Conservation (phyloP, 2,113 vertebrate species). For the Proteles cristata region DNA sequence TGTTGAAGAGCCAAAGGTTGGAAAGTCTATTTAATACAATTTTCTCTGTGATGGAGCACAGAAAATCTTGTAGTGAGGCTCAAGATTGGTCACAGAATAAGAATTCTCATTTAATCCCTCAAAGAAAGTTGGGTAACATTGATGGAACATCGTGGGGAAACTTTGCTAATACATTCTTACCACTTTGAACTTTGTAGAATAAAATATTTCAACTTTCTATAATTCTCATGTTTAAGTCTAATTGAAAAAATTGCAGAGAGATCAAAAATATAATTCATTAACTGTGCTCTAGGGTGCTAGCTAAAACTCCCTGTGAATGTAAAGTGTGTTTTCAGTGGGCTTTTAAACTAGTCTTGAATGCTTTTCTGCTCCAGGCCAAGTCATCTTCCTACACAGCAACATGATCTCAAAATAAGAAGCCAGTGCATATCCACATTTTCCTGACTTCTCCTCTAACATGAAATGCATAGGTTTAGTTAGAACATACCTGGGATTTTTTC, state of each 20-base stretch:
- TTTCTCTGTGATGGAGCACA: neutral
- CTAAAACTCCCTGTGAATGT: neutral
- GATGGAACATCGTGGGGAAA: neutral
- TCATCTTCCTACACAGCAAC: neutral
- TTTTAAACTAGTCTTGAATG: neutral
- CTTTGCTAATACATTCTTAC: neutral
- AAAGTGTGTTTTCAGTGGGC: neutral
- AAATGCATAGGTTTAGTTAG: neutral
- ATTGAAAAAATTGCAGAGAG: slow-evolving; percentile 13
- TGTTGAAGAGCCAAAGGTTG: neutral
- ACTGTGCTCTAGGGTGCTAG: neutral
- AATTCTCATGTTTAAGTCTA: slow-evolving; percentile 20
- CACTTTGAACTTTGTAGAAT: slow-evolving; percentile 22
- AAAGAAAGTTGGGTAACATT: neutral
- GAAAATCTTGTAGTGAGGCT: neutral
- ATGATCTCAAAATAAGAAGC: neutral
- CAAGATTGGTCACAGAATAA: slow-evolving; percentile 3
- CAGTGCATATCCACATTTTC: neutral
- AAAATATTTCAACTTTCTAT: slow-evolving; percentile 33
- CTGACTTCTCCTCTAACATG: neutral
- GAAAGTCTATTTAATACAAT: slow-evolving; percentile 4
- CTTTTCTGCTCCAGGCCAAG: neutral
- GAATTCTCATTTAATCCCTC: slow-evolving; percentile 4
- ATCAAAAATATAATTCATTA: slow-evolving; percentile 40
- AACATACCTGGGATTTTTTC: neutral